phyloP scores from a whole-genome alignment of 2,888 invertebrate genomes.

The Perizoma affinitatum region DNA sequence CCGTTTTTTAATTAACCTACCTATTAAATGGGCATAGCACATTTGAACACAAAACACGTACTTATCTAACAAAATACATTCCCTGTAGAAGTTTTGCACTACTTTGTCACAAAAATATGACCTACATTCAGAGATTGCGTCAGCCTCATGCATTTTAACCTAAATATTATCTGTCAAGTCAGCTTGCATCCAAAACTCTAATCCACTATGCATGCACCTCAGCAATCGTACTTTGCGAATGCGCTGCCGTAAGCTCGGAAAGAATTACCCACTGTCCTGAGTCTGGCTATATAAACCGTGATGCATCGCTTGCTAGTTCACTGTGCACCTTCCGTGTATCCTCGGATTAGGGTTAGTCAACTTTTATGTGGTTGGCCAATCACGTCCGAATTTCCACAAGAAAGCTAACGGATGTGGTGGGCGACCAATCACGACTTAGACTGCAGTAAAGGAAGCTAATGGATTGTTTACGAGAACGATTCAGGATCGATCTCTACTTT shows the following conservation, averaged over 20 bases:
- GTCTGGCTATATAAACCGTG: conserved; percentile 33
- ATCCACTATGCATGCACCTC: conserved; percentile 28
- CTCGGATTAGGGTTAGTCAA: conserved; percentile 18
- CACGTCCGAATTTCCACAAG: conserved; percentile 15
- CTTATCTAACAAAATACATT: not conserved
- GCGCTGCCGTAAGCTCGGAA: conserved; percentile 16
- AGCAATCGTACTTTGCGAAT: conserved; percentile 31
- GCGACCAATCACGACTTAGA: conserved; percentile 14
- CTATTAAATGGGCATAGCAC: no score
- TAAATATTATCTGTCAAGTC: conserved; percentile 18
- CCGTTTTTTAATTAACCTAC: conserved; percentile 17
- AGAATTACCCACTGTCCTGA: conserved; percentile 21
- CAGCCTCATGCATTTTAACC: conserved; percentile 8
- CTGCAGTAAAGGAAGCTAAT: conserved; percentile 8
- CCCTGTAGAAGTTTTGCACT: no score
- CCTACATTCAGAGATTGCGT: conserved; percentile 4
- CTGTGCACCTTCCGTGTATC: conserved; percentile 19
- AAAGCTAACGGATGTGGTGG: conserved; percentile 4
- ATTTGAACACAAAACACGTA: not conserved
- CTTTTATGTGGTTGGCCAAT: conserved; percentile 14
- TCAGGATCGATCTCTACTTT: no score
- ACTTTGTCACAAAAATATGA: not conserved
- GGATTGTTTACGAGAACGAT: conserved; percentile 14
- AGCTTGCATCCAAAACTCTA: conserved; percentile 15
- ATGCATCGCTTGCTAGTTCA: conserved; percentile 31